Evolutionary conservation across 2,888 invertebrate species (phyloP), one percentile per base, ranked within the genome.

Genomic region (Mycalesis mineus): DNA sequence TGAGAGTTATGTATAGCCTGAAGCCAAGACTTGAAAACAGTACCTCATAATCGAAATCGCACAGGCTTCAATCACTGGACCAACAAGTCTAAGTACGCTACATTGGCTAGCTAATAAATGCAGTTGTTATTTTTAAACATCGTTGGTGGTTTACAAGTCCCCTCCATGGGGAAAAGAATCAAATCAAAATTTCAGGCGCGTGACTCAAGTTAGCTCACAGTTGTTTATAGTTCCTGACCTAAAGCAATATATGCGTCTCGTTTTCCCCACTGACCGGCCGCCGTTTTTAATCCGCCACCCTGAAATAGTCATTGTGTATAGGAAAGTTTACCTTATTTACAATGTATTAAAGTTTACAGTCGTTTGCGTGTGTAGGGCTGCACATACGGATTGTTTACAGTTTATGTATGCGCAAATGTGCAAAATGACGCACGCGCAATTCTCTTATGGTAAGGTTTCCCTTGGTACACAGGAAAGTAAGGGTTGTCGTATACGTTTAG

Each of bases 201-300:
- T 47, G 48, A 49, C 8, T n/a, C 48, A 37, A 49, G 49, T 49
- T 39, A 49, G 28, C 33, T 42, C 36, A 29, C 49, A 53, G 40
- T 60, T 45, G 55, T 55, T 53, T 57, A 55, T 57, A 33, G 51
- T 40, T 57, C 73, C 75, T 75, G 84, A 84, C 80, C 84, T 84
- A 81, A 70, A 75, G 66, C 75, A 80, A 74, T 64, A 66, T 65
- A 74, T 70, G 65, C 64, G 71, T 65, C 65, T 67, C 63, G 68
- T 65, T 72, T 81, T 78, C 66, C 76, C 78, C 73, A 78, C 68
- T 82, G 80, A 82, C 82, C 79, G 80, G 67, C 68, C 68, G 57
- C 61, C 65, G 65, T 63, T 63, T 64, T 68, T 65, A 67, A 67
- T 61, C 52, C 48, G 60, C 39, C 50, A 29, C 51, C 52, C 48